Evolutionary conservation across 2,888 invertebrate genomes (phyloP).

Genomic region (Drosophila merina): DNA sequence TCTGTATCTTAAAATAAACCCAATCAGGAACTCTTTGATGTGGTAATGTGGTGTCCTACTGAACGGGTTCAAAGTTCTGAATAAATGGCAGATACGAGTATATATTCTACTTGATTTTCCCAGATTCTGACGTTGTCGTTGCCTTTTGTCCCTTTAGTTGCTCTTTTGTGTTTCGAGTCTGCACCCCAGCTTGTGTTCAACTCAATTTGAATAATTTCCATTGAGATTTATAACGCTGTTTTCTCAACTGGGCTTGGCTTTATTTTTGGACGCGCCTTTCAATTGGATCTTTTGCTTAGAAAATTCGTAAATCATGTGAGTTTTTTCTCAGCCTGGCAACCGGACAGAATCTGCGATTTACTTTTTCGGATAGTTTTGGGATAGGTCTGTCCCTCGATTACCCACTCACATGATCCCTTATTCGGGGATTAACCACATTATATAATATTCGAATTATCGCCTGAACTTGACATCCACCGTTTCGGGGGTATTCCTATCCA

Average conservation of each 20-base stretch:
- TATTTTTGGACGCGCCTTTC: slow-evolving; percentile 60
- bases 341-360: slow-evolving; percentile 3
- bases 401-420: slow-evolving; percentile 6
- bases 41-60: slow-evolving; percentile 2
- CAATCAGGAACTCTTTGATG: neutral
- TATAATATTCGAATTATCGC: slow-evolving; percentile 20
- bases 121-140: neutral
- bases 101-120: slow-evolving; percentile 12
- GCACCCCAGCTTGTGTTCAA: slow-evolving; percentile 34
- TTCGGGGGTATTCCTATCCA: slow-evolving; percentile 37
- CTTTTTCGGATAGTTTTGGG: slow-evolving; percentile 14
- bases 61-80: slow-evolving; percentile 2
- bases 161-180: slow-evolving; percentile 25
- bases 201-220: slow-evolving; percentile 73
- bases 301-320: slow-evolving; percentile 15
- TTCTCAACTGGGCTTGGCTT: slow-evolving; percentile 50
- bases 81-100: neutral
- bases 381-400: slow-evolving; percentile 23
- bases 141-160: slow-evolving; percentile 29
- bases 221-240: slow-evolving; percentile 62
- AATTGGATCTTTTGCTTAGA: slow-evolving; percentile 49
- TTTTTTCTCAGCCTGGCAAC: slow-evolving; percentile 37
- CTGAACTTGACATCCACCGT: slow-evolving; percentile 29
- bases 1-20: neutral
- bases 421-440: neutral